Percentiles rank a stretch among this genome's conserved stretches.
Evolutionary conservation across 1,140 invertebrate genomes (phyloP).

Genomic region (Camponotus floridanus): DNA sequence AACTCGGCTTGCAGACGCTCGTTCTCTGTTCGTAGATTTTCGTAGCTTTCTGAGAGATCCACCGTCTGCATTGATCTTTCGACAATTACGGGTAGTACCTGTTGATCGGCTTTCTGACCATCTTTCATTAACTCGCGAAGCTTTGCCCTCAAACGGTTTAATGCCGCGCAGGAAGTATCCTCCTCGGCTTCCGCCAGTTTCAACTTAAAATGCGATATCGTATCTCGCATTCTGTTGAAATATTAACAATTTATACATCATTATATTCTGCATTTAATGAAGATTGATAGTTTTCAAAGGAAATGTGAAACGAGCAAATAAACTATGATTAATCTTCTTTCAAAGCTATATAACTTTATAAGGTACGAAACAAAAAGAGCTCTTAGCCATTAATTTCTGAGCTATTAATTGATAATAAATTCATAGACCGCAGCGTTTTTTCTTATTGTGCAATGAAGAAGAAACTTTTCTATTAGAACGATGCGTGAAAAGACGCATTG

Average conservation of each 20-base stretch:
- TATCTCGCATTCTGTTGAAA: conserved; percentile 75
- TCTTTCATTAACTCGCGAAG: conserved; percentile 79
- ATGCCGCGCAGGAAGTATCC: conserved; percentile 77
- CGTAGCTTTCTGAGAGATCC: conserved; percentile 75
- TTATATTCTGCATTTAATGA: conserved; percentile 49
- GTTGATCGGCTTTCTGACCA: conserved; percentile 74
- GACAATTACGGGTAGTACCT: conserved; percentile 71
- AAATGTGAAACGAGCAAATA: conserved; percentile 17
- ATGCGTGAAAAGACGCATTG: background rate
- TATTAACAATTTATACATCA: conserved; percentile 30
- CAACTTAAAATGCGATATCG: conserved; percentile 74
- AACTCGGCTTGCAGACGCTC: conserved; percentile 70
- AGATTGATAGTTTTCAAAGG: conserved; percentile 11
- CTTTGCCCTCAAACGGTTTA: conserved; percentile 81
- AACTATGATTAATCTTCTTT: conserved; percentile 48
- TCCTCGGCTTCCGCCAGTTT: conserved; percentile 76
- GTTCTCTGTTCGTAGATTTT: conserved; percentile 76
- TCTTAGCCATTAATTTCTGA: background rate
- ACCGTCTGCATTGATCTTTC: conserved; percentile 78
- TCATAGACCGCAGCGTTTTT: background rate
- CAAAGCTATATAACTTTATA: conserved; percentile 18
- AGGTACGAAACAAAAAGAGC: background rate
- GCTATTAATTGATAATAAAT: conserved; percentile 32
- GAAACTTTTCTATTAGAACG: background rate
- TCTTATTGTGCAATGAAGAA: background rate